Evolutionary conservation across 2,888 invertebrate species (phyloP), one percentile per base, ranked within the genome.

Genomic region (Anticlea derivata): DNA sequence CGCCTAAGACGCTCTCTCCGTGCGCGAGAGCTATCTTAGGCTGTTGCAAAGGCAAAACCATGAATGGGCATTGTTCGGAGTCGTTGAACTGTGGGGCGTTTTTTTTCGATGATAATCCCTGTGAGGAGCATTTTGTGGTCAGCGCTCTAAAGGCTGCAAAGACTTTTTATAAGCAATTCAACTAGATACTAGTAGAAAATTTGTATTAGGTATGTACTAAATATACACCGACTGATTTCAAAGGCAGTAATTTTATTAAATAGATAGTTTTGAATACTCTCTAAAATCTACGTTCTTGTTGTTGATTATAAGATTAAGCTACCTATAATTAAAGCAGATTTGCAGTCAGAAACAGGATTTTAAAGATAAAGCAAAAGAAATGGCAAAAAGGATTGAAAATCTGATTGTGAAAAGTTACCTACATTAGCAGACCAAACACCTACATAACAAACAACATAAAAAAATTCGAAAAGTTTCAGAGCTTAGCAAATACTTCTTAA

Each of bases 11-110:
- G 13, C 86, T 94, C 0, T 89, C 93, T 5, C 90, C 92, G 0
- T 96, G 96, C 66, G 93, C 94, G 0, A 94, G 95, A 93, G 96
- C 96, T 0, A 94, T 96, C 39, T 83, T 95, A 4, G 92, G 94
- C 1, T 96, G 96, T 70, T 96, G 96, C 68, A 86, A 93, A 0
- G 78, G 82, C 0, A 74, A 77, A 17, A 80, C 80, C n/a, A 82
- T 80, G 50, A 77, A 85, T 7, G 80, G 92, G 39, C 79, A 89
- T 1, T 96, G 96, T 73, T 96, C 96, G 54, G 96, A 96, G 75
- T 83, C 92, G 5, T 80, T 94, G 44, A 93, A 93, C 5, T 96
- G 96, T 72, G 92, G 93, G 0, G 95, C 95, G 0, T 92, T 93
- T 40, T 95, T 95, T 81, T 96, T 95, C 92, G 95, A 93, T 58